Evolutionary conservation across 1,140 invertebrate genomes (phyloP), one percentile per base, ranked within the genome.

Genomic region (Nebria ingens): DNA sequence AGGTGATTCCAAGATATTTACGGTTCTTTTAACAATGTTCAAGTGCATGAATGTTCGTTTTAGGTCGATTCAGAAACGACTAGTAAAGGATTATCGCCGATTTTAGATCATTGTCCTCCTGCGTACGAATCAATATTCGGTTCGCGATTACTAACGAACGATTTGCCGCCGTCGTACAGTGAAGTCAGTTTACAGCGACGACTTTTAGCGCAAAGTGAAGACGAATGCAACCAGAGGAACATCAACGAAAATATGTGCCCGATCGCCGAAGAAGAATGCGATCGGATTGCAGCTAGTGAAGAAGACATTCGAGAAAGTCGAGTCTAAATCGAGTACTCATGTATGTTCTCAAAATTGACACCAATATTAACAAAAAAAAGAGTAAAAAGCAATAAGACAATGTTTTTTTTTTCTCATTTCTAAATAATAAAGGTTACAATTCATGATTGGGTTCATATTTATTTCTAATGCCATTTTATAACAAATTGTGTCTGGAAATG

Each of bases 221-320:
- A 34, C n/a, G 9, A 12, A 4, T 4, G 15, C 21, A 51, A 51
- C 15, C 11, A 15, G 2, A 11, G 21, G 11, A 22, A 51, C 19
- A 9, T 9, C 11, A 51, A 20, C 19, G 15, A 20, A 6, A 3
- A 20, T 2, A 12, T 12, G 21, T 45, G 40, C 17, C 40, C 38
- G 29, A 23, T 52, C 20, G 34, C 19, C 29, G 34, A 20, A 42
- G 22, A 56, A 13, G 25, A 23, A 52, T 50, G 23, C 50, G 22
- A 50, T 21, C 45, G 55, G 17, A 11, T 76, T 74, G 1, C 58
- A 55, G 59, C 78, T 71, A 29, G 74, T 65, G 4, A 78, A 60
- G 58, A 74, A 74, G 2, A 78, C 62, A 55, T 79, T 75, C 1
- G 78, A 63, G 56, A 76, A 77, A 22, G 68, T 67, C 9, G 73